phyloP scores from a whole-genome alignment of 2,797 vertebrate species.

The Eupleurogrammus muticus region DNA sequence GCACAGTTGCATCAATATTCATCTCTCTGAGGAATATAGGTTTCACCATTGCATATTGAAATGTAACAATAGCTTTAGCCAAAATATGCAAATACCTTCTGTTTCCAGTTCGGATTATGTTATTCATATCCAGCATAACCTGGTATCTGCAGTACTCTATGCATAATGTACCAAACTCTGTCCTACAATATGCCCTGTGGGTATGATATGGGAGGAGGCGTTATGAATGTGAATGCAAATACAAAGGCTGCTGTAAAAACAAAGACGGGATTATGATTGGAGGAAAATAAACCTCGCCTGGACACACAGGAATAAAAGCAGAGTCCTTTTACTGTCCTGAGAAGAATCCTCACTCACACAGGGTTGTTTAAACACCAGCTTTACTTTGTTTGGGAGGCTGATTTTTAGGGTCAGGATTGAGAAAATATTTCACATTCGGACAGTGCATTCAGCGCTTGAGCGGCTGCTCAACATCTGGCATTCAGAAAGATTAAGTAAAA shows the following conservation, averaged over 20 bases:
- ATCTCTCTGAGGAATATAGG: constrained; percentile 69
- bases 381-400: constrained; percentile 24
- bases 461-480: constrained; percentile 38
- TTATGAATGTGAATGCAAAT: constrained; percentile 68
- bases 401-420: constrained; percentile 40
- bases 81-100: constrained; percentile 75
- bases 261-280: constrained; percentile 61
- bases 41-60: constrained; percentile 69
- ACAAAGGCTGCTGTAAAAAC: constrained; percentile 67
- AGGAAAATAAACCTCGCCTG: constrained; percentile 59
- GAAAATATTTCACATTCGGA: constrained; percentile 55
- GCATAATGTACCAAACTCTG: constrained; percentile 63
- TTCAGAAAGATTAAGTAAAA: constrained; percentile 22
- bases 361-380: constrained; percentile 35
- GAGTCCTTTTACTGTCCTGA: constrained; percentile 40
- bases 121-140: constrained; percentile 65
- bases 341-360: constrained; percentile 36
- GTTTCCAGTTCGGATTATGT: constrained; percentile 69
- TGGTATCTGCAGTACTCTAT: constrained; percentile 56
- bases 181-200: constrained; percentile 58
- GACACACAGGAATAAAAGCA: constrained; percentile 32
- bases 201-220: constrained; percentile 58
- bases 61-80: constrained; percentile 68
- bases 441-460: constrained; percentile 23
- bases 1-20: constrained; percentile 67